Conservation (phyloP, 2,888 invertebrate genomes). For the Zygaena filipendulae region DNA sequence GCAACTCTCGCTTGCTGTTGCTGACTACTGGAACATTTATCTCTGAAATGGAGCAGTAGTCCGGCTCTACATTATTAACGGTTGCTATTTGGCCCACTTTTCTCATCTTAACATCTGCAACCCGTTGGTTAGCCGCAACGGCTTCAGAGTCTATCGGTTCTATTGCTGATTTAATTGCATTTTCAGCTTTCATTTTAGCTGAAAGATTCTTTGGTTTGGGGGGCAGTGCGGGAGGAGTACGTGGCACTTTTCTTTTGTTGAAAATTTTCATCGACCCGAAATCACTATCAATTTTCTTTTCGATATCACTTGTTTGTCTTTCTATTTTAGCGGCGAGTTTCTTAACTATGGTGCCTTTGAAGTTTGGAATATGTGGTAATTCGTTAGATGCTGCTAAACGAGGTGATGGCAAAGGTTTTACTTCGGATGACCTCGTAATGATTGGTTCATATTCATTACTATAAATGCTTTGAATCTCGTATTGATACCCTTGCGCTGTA, state of each 20-base stretch:
- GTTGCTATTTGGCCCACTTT: slow-evolving; percentile 63
- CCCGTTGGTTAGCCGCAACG: slow-evolving; percentile 69
- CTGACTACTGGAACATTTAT: slow-evolving; percentile 74
- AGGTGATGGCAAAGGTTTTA: slow-evolving; percentile 39
- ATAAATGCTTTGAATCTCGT: slow-evolving; percentile 74
- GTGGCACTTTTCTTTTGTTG: slow-evolving; percentile 67
- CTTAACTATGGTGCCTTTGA: slow-evolving; percentile 61
- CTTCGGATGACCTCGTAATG: slow-evolving; percentile 55
- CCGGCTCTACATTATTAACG: slow-evolving; percentile 69
- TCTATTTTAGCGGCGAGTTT: slow-evolving; percentile 61
- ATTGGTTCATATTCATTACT: slow-evolving; percentile 82
- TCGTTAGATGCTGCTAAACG: slow-evolving; percentile 32
- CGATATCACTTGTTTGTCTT: slow-evolving; percentile 57
- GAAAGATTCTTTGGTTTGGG: slow-evolving; percentile 81
- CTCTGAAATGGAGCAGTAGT: slow-evolving; percentile 83
- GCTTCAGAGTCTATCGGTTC: slow-evolving; percentile 65
- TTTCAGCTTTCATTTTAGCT: slow-evolving; percentile 72
- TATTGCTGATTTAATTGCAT: slow-evolving; percentile 45
- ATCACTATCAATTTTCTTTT: slow-evolving; percentile 50
- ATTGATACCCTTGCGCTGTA: slow-evolving; percentile 61
- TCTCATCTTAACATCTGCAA: slow-evolving; percentile 65
- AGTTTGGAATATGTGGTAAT: slow-evolving; percentile 43
- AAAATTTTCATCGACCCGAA: slow-evolving; percentile 54
- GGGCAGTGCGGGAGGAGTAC: slow-evolving; percentile 79
- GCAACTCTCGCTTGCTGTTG: slow-evolving; percentile 62